Base-by-base conservation (phyloP, 2,888 invertebrate species). In the Platycheirus albimanus region DNA sequence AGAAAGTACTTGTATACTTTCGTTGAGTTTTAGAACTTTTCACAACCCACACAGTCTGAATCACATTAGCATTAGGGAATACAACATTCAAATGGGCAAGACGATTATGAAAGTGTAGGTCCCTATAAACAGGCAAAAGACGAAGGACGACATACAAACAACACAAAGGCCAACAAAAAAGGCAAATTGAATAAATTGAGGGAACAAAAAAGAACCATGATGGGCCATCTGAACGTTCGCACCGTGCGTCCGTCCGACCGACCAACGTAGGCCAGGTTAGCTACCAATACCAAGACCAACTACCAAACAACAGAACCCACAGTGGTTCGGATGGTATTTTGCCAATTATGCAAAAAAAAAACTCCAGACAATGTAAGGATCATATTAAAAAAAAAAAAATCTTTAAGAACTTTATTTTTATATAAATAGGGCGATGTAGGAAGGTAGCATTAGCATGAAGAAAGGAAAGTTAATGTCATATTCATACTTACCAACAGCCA, bases 281-380 rank as follows among this genome's bases (percentile, higher is more conserved):
- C n/a, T n/a, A n/a, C n/a, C n/a, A n/a, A n/a, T n/a, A n/a, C n/a
- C n/a, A n/a, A n/a, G 6, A 36, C 15, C 13, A 15, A 4, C 51
- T 13, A 24, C 20, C 7, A 24, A 58, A 41, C 24, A n/a, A n/a
- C n/a, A n/a, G 19, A 24, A 10, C 15, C 41, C 41, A 41, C 58
- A 58, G 58, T 58, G 41, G 41, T 36, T 58, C 41, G 24, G 58
- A 41, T 58, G 58, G 38, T 58, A 58, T 58, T 58, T 58, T 13
- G 41, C 58, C 41, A 58, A 58, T 58, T 58, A 58, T 24, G 2
- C 28, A n/a, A 58, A 8, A 58, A 38, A 38, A 43, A 43, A 38
- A 56, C 56, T 41, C 24, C 24, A 20, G 10, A 38, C 56, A 56
- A 24, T 28, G 10, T 24, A 20, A 24, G 15, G 13, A 24, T 24